Base-by-base conservation (phyloP, 2,797 vertebrate species). In the Synanceia verrucosa region DNA sequence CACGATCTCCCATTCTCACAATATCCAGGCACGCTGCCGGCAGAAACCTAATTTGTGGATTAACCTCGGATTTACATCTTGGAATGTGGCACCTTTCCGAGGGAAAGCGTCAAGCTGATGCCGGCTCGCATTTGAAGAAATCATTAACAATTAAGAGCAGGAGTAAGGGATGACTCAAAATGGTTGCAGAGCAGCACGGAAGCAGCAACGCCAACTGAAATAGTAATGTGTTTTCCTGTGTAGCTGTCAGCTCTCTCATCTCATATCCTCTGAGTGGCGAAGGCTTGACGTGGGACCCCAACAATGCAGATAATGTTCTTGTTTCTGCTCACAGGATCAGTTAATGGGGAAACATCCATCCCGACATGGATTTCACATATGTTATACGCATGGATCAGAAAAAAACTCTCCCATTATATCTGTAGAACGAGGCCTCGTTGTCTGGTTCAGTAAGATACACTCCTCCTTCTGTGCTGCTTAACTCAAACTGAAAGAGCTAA, bases 71-170 rank as follows among this genome's bases (percentile, higher is more conserved):
- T 86, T 87, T 86, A 71, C 79, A 81, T 86, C 76, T 88, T 37
- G 65, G 85, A 89, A 80, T 79, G 84, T 87, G 75, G 65, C 70
- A 34, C 84, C 63, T 82, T n/a, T 76, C 62, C 5, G 36, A 43
- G 47, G 37, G 50, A 66, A 65, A 60, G 65, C 50, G 61, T 43
- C n/a, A 78, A 76, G 37, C 24, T n/a, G 63, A 84, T 66, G 77
- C 69, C 51, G n/a, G 76, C 78, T 89, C 12, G 81, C 86, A 91
- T 86, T 92, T 92, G 90, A 91, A 91, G 88, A 91, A 91, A 89
- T 83, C 91, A 91, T 93, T 89, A 92, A 92, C 69, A 92, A 92
- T 91, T 93, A 91, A 92, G 84, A 64, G 69, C 69, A 21, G 76
- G 76, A 72, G 81, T 65, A 37, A 34, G 58, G 71, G 76, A 85